These are phyloP conservation scores for Ptilonorhynchus violaceus DNA, from an alignment of 2,113 vertebrate genomes.

Conservation along the genomic window DNA sequence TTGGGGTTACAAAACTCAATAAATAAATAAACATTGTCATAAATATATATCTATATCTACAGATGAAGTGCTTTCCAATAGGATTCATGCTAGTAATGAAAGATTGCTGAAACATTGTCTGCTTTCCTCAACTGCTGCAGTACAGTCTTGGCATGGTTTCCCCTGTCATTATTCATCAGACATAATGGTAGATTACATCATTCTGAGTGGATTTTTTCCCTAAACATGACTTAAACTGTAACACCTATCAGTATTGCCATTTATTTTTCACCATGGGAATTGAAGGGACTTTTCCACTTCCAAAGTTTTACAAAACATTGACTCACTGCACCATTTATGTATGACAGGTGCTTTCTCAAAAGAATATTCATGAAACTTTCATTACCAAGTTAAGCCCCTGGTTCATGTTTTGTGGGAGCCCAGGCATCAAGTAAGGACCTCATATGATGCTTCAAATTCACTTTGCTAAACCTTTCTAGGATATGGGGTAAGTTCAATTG, in stretches of 20 bases:
- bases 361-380: neutral
- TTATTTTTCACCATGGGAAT: neutral
- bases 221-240: slow-evolving; percentile 6
- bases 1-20: neutral
- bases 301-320: neutral
- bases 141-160: neutral
- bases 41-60: neutral
- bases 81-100: neutral
- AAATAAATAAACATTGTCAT: neutral
- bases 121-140: neutral
- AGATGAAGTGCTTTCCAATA: neutral
- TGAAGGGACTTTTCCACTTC: neutral
- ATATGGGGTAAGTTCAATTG: neutral
- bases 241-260: neutral
- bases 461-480: neutral
- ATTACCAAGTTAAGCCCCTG: neutral
- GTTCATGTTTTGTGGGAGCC: neutral
- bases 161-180: slow-evolving; percentile 24
- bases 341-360: neutral
- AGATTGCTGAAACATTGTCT: neutral
- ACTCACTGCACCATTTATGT: neutral
- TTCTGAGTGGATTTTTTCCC: neutral
- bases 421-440: neutral
- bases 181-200: slow-evolving; percentile 16
- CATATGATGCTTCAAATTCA: neutral